Evolutionary conservation across 2,888 invertebrate genomes (phyloP), one percentile per base, ranked within the genome.

Genomic region (Caenorhabditis becei): DNA sequence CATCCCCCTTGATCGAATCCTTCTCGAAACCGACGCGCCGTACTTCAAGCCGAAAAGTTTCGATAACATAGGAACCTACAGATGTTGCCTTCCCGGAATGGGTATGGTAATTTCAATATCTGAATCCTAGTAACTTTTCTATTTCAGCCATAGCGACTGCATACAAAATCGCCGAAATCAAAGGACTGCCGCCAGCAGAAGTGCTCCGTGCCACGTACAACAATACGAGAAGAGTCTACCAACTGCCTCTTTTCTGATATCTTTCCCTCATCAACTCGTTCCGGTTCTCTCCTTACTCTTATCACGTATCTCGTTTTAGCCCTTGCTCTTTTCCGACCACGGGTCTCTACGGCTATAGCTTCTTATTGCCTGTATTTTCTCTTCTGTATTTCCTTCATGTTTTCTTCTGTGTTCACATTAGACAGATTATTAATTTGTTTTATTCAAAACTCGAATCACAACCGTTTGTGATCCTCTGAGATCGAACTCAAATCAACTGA

Each of bases 1-100:
- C 1, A 89, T 93, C 32, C 92, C 92, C 1, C 87, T 93, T 2
- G 86, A 92, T 58, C 83, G 91, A 53, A 89, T 93, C 2, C 89
- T 93, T 8, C 87, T 93, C 3, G 93, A 93, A 87, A 93, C 93
- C 1, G 93, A 93, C 88, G 91, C 93, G 0, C 93, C 93, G 1
- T 93, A 92, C 83, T 93, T 93, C 87, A 75, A 92, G 18, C 93
- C 93, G 7, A 56, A 23, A 26, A 14, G 47, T 10, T 79, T 75
- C 32, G 71, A 70, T 16, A 35, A 28, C 7, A 11, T 66, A 20
- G 47, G 35, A n/a, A 75, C 83, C 0, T 2, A n/a, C 1, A 77
- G 63, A 59, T 28, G 28, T 1, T 44, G 49, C 8, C 49, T 84
- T 16, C 83, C 83, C 2, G 80, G 82, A 47, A 78, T 80, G 70